These are phyloP conservation scores for Acromyrmex heyeri DNA, from an alignment of 1,140 invertebrate species.

Conservation along the genomic window DNA sequence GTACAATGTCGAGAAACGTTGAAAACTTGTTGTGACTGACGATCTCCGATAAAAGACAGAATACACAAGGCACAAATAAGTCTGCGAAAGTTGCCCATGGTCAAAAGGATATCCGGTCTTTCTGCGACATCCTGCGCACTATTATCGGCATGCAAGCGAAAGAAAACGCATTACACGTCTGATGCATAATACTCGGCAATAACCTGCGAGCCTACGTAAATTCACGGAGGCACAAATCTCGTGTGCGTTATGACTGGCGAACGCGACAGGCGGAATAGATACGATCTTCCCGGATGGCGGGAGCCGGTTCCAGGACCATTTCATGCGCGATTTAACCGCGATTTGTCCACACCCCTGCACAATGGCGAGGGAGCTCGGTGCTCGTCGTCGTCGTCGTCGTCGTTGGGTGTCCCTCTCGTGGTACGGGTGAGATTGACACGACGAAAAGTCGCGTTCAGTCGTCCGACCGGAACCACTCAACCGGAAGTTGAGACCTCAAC, in stretches of 20 bases:
- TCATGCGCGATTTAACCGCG: slow-evolving; percentile 67
- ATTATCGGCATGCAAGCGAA: slow-evolving; percentile 45
- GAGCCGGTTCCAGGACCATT: slow-evolving; percentile 56
- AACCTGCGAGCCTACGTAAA: neutral
- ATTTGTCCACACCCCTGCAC: slow-evolving; percentile 15
- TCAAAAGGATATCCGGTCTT: slow-evolving; percentile 24
- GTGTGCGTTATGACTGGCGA: slow-evolving; percentile 21
- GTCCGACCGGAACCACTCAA: slow-evolving; percentile 14
- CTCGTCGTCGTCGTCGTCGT: neutral
- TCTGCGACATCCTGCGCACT: slow-evolving; percentile 16
- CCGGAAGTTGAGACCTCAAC: slow-evolving; percentile 25
- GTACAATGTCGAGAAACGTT: neutral
- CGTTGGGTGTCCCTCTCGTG: too few relatives aligned
- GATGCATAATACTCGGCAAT: neutral
- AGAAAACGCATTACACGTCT: neutral
- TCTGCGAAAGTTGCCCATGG: neutral
- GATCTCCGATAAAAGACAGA: neutral
- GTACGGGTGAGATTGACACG: neutral
- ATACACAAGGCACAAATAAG: neutral
- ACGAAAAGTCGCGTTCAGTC: slow-evolving; percentile 43
- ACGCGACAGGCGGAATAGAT: slow-evolving; percentile 52
- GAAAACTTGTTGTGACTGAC: neutral
- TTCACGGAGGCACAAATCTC: slow-evolving; percentile 23
- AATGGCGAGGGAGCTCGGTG: neutral
- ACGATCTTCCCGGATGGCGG: slow-evolving; percentile 46